phyloP scores from a whole-genome alignment of 2,888 invertebrate genomes.

The Pheosia tremula region DNA sequence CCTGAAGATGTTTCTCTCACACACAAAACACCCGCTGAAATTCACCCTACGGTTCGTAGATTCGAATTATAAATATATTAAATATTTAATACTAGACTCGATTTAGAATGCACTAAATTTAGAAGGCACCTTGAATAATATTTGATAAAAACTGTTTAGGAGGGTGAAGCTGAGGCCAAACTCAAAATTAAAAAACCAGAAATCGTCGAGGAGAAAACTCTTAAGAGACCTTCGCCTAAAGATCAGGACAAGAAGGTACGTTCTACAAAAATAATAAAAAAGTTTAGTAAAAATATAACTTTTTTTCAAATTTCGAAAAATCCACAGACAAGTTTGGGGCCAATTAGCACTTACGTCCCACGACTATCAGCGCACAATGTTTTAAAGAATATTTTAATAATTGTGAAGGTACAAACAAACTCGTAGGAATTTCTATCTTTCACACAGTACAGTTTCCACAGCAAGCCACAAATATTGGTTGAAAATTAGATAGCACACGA shows the following conservation, averaged over 20 bases:
- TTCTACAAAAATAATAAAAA: slow-evolving; percentile 8
- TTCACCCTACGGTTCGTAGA: slow-evolving; percentile 75
- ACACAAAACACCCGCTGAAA: slow-evolving; percentile 79
- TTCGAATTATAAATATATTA: no score
- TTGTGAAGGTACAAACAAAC: slow-evolving; percentile 66
- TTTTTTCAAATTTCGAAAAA: slow-evolving; percentile 37
- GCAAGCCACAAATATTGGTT: slow-evolving; percentile 26
- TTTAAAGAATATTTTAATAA: slow-evolving; percentile 62
- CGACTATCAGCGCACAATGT: slow-evolving; percentile 46
- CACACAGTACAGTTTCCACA: not conserved
- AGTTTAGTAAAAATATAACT: not conserved
- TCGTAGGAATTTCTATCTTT: slow-evolving; percentile 8
- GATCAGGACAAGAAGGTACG: slow-evolving; percentile 65
- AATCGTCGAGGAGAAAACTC: slow-evolving; percentile 74
- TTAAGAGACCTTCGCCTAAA: slow-evolving; percentile 73
- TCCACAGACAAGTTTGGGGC: slow-evolving; percentile 60
- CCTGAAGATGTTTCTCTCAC: slow-evolving; percentile 78
- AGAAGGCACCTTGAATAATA: not conserved
- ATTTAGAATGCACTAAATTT: not conserved
- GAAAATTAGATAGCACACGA: slow-evolving; percentile 19
- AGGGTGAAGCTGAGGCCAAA: slow-evolving; percentile 75
- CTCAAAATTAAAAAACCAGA: slow-evolving; percentile 78
- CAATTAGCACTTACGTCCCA: slow-evolving; percentile 50
- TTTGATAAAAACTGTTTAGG: slow-evolving; percentile 52
- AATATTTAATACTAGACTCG: no score